Conservation (phyloP, 2,888 invertebrate genomes). For the Schizotus pectinicornis region DNA sequence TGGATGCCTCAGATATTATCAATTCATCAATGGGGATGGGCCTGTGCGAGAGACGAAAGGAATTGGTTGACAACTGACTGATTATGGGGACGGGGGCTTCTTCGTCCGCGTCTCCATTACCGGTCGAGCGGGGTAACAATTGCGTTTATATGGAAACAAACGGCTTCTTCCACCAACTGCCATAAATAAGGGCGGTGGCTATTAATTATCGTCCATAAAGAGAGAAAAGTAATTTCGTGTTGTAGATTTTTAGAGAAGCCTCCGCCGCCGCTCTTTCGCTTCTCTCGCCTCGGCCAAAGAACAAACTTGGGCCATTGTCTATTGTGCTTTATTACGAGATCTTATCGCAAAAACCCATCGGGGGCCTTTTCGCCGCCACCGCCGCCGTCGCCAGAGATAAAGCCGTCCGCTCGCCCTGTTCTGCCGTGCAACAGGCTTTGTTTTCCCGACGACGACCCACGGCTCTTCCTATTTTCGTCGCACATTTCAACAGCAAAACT, state of each 20-base stretch:
- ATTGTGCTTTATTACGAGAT: slow-evolving; percentile 39
- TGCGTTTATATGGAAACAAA: slow-evolving; percentile 41
- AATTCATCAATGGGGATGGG: no score
- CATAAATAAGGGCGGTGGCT: slow-evolving; percentile 38
- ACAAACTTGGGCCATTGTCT: slow-evolving; percentile 40
- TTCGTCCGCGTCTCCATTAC: slow-evolving; percentile 39
- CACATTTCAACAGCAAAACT: neutral
- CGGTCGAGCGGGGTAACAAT: slow-evolving; percentile 29
- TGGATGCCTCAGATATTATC: no score
- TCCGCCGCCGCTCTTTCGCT: neutral
- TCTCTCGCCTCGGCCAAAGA: slow-evolving; percentile 9
- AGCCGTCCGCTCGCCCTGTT: slow-evolving; percentile 2
- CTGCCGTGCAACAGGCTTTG: slow-evolving; percentile 22
- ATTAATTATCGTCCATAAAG: slow-evolving; percentile 45
- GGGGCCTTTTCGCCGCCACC: slow-evolving; percentile 7
- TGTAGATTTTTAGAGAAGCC: slow-evolving; percentile 20
- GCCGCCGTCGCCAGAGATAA: slow-evolving; percentile 12
- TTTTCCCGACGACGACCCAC: slow-evolving; percentile 8
- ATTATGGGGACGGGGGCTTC: slow-evolving; percentile 25
- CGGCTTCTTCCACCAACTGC: slow-evolving; percentile 39
- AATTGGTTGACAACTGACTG: no score
- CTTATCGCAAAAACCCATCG: slow-evolving; percentile 36
- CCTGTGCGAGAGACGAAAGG: no score
- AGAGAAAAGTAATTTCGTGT: slow-evolving; percentile 28
- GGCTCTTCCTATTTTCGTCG: slow-evolving; percentile 8